Evolutionary conservation across 2,888 invertebrate species (phyloP), one percentile per base, ranked within the genome.

Genomic region (Archips xylosteana): DNA sequence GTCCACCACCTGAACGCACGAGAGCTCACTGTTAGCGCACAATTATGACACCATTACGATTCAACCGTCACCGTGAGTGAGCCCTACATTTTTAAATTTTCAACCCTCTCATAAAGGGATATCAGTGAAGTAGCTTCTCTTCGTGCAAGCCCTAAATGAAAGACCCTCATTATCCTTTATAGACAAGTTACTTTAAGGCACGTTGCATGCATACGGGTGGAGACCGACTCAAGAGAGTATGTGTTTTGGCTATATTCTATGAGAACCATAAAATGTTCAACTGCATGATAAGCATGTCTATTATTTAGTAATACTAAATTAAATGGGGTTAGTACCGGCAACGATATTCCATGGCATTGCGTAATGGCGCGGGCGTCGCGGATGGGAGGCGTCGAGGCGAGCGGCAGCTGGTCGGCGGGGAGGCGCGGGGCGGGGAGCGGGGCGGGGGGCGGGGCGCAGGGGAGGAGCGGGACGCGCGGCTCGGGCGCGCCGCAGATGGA

Each of bases 1-100:
- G 89, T 98, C 98, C 73, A 98, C 97, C 76, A 98, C 98, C 98
- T 98, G 91, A 78, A 63, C 13, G 57, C 32, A n/a, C 12, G 4
- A 34, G 9, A 34, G 3, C 47, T 47, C 32, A 2, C 57, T 32
- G 47, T 63, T 47, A 63, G 13, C 23, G 23, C 6, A 45, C 23
- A 32, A 13, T 12, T 13, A 47, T 47, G 84, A 82, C 80, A 63
- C 71, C 34, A 60, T 47, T 12, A 23, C 51, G n/a, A 49, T 39
- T 23, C 9, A 54, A 54, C 57, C 45, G 42, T 45, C 15, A 64
- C 60, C 23, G 36, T 39, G 12, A 60, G 12, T 49, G 59, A 57
- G 12, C 6, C n/a, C 10, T n/a, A 60, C 23, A 6, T 51, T 51
- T 51, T 13, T 32, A 6, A 49, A 63, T 59, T 15, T 23, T 15